A percentile compares a stretch with the other conserved stretches of the same genome.
Conservation (phyloP, 2,888 invertebrate species). For the Caenorhabditis becei region DNA sequence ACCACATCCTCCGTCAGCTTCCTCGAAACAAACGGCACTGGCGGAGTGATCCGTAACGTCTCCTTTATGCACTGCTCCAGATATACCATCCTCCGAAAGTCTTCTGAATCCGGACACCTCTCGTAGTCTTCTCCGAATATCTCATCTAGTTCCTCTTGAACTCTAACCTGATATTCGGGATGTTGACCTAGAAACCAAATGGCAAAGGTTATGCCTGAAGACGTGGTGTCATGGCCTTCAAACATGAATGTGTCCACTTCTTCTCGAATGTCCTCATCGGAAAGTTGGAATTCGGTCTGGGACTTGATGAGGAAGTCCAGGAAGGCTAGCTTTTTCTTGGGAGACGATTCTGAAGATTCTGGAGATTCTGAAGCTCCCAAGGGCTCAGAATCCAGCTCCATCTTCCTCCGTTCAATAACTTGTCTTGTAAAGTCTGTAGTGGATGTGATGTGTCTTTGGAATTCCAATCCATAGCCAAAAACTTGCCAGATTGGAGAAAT, state of each 20-base stretch:
- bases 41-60: slow-evolving; percentile 74
- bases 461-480: slow-evolving; percentile 82
- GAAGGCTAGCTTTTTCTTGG: slow-evolving; percentile 80
- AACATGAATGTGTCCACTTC: slow-evolving; percentile 83
- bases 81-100: slow-evolving; percentile 72
- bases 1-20: slow-evolving; percentile 79
- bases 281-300: slow-evolving; percentile 80
- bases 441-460: slow-evolving; percentile 60
- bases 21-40: slow-evolving; percentile 75
- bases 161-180: slow-evolving; percentile 81
- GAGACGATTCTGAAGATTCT: neutral
- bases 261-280: slow-evolving; percentile 82
- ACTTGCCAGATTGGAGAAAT: slow-evolving; percentile 85
- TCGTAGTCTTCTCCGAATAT: slow-evolving; percentile 65
- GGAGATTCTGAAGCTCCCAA: neutral
- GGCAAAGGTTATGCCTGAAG: slow-evolving; percentile 82
- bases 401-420: slow-evolving; percentile 55
- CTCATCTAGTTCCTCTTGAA: slow-evolving; percentile 68
- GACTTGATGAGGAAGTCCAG: slow-evolving; percentile 83
- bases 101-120: slow-evolving; percentile 78
- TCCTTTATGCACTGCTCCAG: slow-evolving; percentile 79
- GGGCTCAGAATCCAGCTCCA: slow-evolving; percentile 5
- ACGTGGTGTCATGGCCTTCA: slow-evolving; percentile 83
- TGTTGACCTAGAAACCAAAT: slow-evolving; percentile 82
- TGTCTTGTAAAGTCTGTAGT: slow-evolving; percentile 70